A percentile compares a stretch with the other conserved stretches of the same genome.
Evolutionary conservation across 1,140 invertebrate genomes (phyloP).

Genomic region (Drosophila tani): DNA sequence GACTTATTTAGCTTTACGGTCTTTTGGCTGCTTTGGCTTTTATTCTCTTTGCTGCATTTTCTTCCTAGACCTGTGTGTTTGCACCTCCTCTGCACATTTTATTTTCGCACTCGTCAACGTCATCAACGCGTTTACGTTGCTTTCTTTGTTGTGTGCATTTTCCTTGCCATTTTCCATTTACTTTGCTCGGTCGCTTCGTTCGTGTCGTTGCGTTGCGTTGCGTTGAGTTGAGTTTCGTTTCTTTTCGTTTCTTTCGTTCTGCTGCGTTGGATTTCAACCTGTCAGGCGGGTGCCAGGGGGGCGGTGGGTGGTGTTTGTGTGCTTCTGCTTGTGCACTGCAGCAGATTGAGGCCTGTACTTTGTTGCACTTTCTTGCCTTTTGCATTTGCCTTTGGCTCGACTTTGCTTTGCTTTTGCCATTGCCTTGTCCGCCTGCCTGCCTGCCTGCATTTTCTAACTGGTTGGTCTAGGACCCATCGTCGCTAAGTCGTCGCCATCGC

Average conservation of each 20-base stretch:
- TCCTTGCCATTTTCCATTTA: slow-evolving; percentile 74
- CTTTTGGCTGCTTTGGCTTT: slow-evolving; percentile 29
- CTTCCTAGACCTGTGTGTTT: slow-evolving; percentile 44
- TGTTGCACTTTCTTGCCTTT: slow-evolving; percentile 69
- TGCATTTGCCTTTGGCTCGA: slow-evolving; percentile 17
- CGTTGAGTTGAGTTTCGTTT: slow-evolving; percentile 31
- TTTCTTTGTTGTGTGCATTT: slow-evolving; percentile 69
- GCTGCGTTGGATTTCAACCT: slow-evolving; percentile 82
- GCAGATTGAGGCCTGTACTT: slow-evolving; percentile 79
- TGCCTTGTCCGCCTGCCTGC: slow-evolving; percentile 37
- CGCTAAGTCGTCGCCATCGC: slow-evolving; percentile 48
- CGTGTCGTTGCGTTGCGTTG: slow-evolving; percentile 73
- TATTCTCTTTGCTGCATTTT: slow-evolving; percentile 52
- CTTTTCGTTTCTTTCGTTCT: slow-evolving; percentile 59
- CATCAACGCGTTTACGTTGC: slow-evolving; percentile 37
- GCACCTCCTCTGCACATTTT: slow-evolving; percentile 51
- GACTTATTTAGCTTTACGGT: slow-evolving; percentile 39
- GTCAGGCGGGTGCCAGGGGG: slow-evolving; percentile 61
- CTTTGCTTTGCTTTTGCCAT: not conserved
- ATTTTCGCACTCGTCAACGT: slow-evolving; percentile 62
- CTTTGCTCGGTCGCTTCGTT: slow-evolving; percentile 67
- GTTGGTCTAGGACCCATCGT: slow-evolving; percentile 58
- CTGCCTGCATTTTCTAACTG: slow-evolving; percentile 76
- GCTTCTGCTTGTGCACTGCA: slow-evolving; percentile 17
- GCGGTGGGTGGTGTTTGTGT: slow-evolving; percentile 6